Evolutionary conservation across 2,113 vertebrate genomes (phyloP).

Genomic region (Triplophysa siluroides): DNA sequence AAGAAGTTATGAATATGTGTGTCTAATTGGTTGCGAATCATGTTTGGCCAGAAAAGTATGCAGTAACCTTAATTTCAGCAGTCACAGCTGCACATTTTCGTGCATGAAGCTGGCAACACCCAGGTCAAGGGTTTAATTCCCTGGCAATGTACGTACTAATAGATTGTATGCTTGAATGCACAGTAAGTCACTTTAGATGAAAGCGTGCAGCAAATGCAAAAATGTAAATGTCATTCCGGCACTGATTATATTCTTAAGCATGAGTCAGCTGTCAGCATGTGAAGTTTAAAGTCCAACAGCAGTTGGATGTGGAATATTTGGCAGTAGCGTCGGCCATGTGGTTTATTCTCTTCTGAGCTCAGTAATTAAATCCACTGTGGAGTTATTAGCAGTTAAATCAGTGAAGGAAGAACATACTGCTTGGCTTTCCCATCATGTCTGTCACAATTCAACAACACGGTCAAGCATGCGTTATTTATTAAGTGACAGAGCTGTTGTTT

Average conservation of each 20-base stretch:
- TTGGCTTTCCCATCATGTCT: background rate
- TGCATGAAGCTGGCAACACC: background rate
- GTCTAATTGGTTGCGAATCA: background rate
- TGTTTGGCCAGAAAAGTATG: background rate
- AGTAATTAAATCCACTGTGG: conserved; percentile 49
- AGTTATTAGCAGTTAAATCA: conserved; percentile 48
- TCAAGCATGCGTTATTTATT: background rate
- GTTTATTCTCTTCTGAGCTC: conserved; percentile 30
- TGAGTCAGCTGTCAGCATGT: conserved; percentile 13
- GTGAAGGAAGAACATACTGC: conserved; percentile 44
- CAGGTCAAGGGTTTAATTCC: no score
- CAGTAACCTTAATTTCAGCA: background rate
- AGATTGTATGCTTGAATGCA: no score
- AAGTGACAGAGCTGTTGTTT: background rate
- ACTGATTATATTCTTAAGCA: conserved; percentile 3
- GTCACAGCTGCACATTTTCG: background rate
- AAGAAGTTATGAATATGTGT: background rate
- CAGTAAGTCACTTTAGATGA: no score
- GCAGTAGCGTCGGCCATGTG: conserved; percentile 7
- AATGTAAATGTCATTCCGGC: conserved; percentile 13
- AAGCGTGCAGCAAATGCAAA: background rate
- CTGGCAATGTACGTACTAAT: no score
- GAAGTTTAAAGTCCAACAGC: conserved; percentile 18
- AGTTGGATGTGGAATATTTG: conserved; percentile 7
- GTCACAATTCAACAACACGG: background rate